Conservation (phyloP, 2,888 invertebrate species). For the Elysia crispata region DNA sequence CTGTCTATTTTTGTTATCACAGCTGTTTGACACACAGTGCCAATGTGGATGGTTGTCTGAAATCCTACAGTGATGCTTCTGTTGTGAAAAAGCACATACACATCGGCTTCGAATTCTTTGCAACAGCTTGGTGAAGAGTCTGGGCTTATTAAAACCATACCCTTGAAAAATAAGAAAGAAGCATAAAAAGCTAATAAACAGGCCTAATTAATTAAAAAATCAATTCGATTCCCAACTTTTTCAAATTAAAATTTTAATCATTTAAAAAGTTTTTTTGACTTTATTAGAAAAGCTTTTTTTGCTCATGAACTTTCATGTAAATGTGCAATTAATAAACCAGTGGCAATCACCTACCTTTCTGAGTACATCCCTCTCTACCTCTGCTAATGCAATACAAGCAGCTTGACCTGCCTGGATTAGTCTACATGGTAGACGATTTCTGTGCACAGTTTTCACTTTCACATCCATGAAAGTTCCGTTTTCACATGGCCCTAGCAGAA, state of each 20-base stretch:
- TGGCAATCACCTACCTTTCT: slow-evolving; percentile 69
- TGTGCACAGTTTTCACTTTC: slow-evolving; percentile 89
- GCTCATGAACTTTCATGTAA: no score
- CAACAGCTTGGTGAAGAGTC: slow-evolving; percentile 67
- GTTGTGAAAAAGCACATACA: slow-evolving; percentile 93
- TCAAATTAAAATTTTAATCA: no score
- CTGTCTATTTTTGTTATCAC: slow-evolving; percentile 82
- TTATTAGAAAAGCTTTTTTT: no score
- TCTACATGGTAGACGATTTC: slow-evolving; percentile 93
- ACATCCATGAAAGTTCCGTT: slow-evolving; percentile 84
- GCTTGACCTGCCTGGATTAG: slow-evolving; percentile 93
- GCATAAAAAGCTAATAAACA: neutral
- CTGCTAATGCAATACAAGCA: slow-evolving; percentile 87
- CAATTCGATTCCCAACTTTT: no score
- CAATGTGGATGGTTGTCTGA: slow-evolving; percentile 93
- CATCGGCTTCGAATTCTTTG: slow-evolving; percentile 85
- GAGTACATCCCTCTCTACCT: slow-evolving; percentile 64
- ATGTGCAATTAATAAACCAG: no score
- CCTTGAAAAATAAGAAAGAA: slow-evolving; percentile 58
- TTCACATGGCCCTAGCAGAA: slow-evolving; percentile 79
- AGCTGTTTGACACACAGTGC: slow-evolving; percentile 96
- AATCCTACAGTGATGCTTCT: slow-evolving; percentile 77
- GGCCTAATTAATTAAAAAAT: no score
- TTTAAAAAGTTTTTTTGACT: no score
- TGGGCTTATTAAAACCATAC: slow-evolving; percentile 76